phyloP scores from a whole-genome alignment of 2,888 invertebrate genomes.

The Sarcophaga carnaria region DNA sequence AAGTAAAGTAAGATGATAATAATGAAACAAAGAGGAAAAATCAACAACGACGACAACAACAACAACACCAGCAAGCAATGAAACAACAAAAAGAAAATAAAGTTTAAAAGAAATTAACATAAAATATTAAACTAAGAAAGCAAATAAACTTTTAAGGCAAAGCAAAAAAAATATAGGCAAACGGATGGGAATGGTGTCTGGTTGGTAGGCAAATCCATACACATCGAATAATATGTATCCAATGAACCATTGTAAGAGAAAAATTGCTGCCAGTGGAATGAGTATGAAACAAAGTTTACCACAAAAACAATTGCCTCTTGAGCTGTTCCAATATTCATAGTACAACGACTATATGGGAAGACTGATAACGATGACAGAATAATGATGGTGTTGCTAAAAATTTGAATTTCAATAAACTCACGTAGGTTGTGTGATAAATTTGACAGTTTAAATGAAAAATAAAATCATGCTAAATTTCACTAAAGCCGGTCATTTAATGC shows the following conservation, averaged over 20 bases:
- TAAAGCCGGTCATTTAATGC: no score
- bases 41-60: background rate
- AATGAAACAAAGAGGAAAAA: slow-evolving; percentile 14
- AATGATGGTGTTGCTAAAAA: background rate
- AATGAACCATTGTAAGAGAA: slow-evolving; percentile 11
- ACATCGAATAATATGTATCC: background rate
- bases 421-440: background rate
- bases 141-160: slow-evolving; percentile 25
- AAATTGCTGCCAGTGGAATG: background rate
- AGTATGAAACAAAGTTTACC: slow-evolving; percentile 24
- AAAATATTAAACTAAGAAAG: slow-evolving; percentile 40
- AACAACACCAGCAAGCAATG: background rate
- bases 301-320: slow-evolving; percentile 26
- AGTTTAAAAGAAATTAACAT: slow-evolving; percentile 54
- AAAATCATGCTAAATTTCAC: no score
- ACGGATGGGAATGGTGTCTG: background rate
- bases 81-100: background rate
- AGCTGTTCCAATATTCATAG: background rate
- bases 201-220: no score
- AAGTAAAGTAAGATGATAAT: background rate
- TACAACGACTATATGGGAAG: background rate
- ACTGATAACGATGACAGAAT: slow-evolving; percentile 2
- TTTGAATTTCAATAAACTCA: background rate
- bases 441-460: background rate
- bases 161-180: background rate